Base-by-base conservation (phyloP, 2,888 invertebrate genomes). In the Pseudanteris insignis region DNA sequence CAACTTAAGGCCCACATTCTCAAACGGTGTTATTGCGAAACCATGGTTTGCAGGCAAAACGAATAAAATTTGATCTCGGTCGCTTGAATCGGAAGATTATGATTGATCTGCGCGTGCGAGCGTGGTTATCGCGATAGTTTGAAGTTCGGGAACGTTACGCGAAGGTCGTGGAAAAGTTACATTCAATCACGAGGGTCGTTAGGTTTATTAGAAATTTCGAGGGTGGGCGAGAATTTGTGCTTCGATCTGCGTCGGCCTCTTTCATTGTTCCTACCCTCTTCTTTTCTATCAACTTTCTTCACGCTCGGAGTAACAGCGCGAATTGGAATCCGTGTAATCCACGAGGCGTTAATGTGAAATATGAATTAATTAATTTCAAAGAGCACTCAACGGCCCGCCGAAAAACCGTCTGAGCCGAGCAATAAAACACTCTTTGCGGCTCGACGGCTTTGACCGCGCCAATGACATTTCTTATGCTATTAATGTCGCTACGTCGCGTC, bases 131-230 rank as follows among this genome's bases (percentile, higher is more conserved):
- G 58, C 70, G 74, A 76, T n/a, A n/a, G n/a, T n/a, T n/a, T n/a
- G n/a, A n/a, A n/a, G n/a, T n/a, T n/a, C n/a, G n/a, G n/a, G n/a
- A n/a, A n/a, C n/a, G 75, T 76, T 75, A 73, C 67, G 70, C 67
- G 67, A 72, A n/a, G 73, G 66, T 76, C 75, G 72, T 66, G 74
- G 70, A 72, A 74, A 76, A 75, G 78, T 76, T 76, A 75, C 75
- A 78, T 78, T 78, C 77, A 76, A 78, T 79, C 76, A 76, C 74
- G 73, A 74, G 78, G 78, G 74, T 78, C 77, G 75, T 77, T 78
- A 76, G 72, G 71, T 72, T 75, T 76, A 74, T 78, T 76, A 77
- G 74, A 75, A 77, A 77, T 77, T 77, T 76, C 74, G 70, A 59
- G 68, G 57, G 57, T 63, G 67, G 64, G 59, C 68, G 67, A 34